A percentile compares a stretch with the other conserved stretches of the same genome.
phyloP scores from a whole-genome alignment of 2,113 vertebrate species.

The Mola mola region DNA sequence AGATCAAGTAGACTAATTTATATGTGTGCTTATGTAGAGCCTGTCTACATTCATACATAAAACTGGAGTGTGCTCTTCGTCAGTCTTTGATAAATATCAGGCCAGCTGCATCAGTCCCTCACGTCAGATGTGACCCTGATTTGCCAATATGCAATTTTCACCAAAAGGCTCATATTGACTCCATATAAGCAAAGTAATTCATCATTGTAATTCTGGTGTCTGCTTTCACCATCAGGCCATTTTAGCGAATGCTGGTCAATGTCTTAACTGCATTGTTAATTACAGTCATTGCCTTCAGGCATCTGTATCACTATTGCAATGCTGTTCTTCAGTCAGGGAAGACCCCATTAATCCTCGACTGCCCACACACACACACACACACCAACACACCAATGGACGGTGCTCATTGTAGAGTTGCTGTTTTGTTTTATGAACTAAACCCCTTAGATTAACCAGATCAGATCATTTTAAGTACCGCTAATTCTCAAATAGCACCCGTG shows the following conservation, averaged over 20 bases:
- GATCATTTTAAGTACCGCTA: background rate
- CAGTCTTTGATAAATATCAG: no score
- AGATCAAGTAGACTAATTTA: no score
- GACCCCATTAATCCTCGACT: background rate
- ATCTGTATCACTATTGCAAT: background rate
- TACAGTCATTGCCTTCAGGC: constrained; percentile 2
- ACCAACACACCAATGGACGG: background rate
- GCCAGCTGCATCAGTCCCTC: no score
- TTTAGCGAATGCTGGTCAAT: background rate
- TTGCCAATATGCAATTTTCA: background rate
- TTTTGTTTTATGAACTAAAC: background rate
- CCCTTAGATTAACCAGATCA: background rate
- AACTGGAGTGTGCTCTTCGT: no score
- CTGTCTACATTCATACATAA: no score
- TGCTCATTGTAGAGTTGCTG: background rate
- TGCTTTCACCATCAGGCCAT: background rate
- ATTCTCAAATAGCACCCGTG: background rate
- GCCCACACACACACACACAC: background rate
- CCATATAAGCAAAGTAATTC: background rate
- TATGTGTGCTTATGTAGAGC: no score
- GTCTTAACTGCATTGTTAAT: constrained; percentile 6
- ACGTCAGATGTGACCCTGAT: no score
- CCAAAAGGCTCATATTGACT: background rate
- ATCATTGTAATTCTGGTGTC: background rate
- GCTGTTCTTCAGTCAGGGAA: background rate